phyloP scores from a whole-genome alignment of 1,140 invertebrate genomes.

The Trypoxylus dichotomus region DNA sequence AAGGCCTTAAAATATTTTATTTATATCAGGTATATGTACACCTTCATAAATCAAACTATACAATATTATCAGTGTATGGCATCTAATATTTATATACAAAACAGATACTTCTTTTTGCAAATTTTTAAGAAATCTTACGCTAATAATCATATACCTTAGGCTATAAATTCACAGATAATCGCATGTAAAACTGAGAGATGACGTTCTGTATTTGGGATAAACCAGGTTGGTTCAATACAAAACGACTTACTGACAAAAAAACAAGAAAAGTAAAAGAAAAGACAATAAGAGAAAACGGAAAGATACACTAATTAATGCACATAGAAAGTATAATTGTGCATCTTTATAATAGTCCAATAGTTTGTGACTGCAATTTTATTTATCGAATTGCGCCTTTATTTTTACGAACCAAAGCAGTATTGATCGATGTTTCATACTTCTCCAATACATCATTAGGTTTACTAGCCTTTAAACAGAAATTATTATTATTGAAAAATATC shows the following conservation, averaged over 20 bases:
- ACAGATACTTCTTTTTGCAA: constrained; percentile 8
- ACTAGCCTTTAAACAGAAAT: constrained; percentile 10
- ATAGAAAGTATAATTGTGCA: not conserved
- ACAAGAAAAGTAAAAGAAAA: not conserved
- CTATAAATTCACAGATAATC: constrained; percentile 28
- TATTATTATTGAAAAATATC: not conserved
- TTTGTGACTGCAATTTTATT: not conserved
- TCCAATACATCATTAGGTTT: constrained; percentile 2
- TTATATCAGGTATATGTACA: constrained; percentile 30
- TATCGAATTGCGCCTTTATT: not conserved
- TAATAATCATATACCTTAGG: constrained; percentile 25
- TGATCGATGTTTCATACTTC: not conserved
- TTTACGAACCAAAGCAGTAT: not conserved
- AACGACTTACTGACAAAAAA: not conserved
- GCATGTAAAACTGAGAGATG: not conserved
- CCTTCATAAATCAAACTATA: constrained; percentile 29
- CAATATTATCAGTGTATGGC: constrained; percentile 24
- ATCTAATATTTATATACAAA: constrained; percentile 28
- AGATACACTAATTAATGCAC: not conserved
- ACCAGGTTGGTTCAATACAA: not conserved
- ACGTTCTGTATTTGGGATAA: not conserved
- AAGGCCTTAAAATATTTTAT: constrained; percentile 29
- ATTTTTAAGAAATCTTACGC: constrained; percentile 21
- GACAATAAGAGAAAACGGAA: no score
- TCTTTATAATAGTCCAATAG: not conserved